These are phyloP conservation scores for Scrobipalpa costella DNA, from an alignment of 2,888 invertebrate genomes.

Conservation along the genomic window DNA sequence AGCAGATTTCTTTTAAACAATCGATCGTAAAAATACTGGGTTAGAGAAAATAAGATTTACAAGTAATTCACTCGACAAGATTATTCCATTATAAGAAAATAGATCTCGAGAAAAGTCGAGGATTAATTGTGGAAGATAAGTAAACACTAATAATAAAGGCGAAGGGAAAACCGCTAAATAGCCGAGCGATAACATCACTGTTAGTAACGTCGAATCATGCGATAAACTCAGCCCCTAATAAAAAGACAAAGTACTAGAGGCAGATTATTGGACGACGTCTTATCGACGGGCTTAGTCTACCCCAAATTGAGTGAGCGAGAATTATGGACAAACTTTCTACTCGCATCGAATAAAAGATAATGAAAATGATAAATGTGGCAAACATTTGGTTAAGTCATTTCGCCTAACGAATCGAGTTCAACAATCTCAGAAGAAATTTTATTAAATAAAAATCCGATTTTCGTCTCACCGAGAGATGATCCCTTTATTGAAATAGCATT, in stretches of 20 bases:
- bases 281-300: constrained; percentile 68
- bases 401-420: not conserved
- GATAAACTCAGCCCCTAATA: constrained; percentile 55
- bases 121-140: constrained; percentile 47
- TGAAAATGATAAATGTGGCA: constrained; percentile 70
- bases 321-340: constrained; percentile 75
- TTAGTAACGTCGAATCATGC: constrained; percentile 49
- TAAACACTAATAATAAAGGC: constrained; percentile 50
- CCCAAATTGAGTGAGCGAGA: constrained; percentile 75
- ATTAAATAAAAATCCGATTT: constrained; percentile 21
- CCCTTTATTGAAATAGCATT: constrained; percentile 59
- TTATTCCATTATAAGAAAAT: constrained; percentile 18
- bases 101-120: constrained; percentile 36
- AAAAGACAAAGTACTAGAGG: constrained; percentile 61
- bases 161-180: constrained; percentile 51
- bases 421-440: not conserved
- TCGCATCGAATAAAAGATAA: constrained; percentile 70
- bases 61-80: not conserved
- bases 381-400: constrained; percentile 44
- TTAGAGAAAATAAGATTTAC: not conserved
- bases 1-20: constrained; percentile 4
- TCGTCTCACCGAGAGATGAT: constrained; percentile 38
- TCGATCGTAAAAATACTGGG: not conserved
- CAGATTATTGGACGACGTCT: constrained; percentile 69
- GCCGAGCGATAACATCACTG: constrained; percentile 57